These are phyloP conservation scores for Microctenopoma stevenorrisi DNA, from an alignment of 2,797 vertebrate genomes.

Conservation along the genomic window DNA sequence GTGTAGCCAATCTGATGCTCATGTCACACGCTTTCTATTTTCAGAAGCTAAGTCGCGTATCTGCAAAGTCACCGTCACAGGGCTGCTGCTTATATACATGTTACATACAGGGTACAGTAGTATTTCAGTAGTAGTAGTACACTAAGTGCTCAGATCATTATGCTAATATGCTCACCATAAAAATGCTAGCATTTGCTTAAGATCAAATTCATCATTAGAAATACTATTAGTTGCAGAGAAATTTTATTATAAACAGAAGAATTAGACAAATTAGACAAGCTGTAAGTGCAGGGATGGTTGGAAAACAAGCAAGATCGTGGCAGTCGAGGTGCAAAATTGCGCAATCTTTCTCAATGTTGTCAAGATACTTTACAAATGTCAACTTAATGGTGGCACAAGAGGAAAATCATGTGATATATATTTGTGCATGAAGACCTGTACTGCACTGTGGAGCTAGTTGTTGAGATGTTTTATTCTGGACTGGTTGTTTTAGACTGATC, in stretches of 20 bases:
- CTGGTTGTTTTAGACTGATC: background rate
- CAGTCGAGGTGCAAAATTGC: too few species aligned
- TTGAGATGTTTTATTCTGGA: background rate
- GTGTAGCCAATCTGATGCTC: background rate
- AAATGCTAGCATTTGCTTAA: background rate
- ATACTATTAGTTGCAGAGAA: too few species aligned
- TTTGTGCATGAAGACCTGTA: too few species aligned
- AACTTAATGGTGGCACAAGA: background rate
- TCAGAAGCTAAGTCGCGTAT: background rate
- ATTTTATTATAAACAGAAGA: too few species aligned
- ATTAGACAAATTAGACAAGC: too few species aligned
- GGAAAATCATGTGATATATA: too few species aligned
- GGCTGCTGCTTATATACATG: background rate
- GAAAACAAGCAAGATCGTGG: too few species aligned
- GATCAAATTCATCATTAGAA: too few species aligned
- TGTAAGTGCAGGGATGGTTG: too few species aligned
- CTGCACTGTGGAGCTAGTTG: too few species aligned
- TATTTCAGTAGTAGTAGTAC: background rate
- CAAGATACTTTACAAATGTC: background rate
- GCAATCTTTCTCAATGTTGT: background rate
- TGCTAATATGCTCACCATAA: background rate
- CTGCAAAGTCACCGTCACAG: background rate
- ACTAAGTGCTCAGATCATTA: too few species aligned
- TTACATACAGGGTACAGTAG: too few species aligned
- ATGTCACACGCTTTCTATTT: background rate